Evolutionary conservation across 37 sponge, comb jelly and placozoan genomes (phyloP), one percentile per base, ranked within the genome.

Genomic region (Chondrosia reniformis): DNA sequence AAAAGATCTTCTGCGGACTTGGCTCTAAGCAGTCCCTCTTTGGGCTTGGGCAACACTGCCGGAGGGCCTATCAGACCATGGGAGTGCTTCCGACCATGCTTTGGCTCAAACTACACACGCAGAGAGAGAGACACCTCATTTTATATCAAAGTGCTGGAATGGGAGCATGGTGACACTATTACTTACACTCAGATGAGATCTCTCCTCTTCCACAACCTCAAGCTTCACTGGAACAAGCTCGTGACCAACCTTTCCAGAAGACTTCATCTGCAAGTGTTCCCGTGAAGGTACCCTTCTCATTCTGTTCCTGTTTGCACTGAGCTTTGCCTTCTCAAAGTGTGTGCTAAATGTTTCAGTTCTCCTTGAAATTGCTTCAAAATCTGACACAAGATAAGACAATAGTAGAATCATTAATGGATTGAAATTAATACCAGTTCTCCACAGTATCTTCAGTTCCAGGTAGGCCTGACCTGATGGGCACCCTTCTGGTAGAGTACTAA

Each of bases 211-310:
- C 10, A 69, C 2, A 36, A 69, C 72, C 22, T 30, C 4, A 4
- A 69, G 43, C 43, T 40, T 19, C 43, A 69, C 72, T 1, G 44
- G 24, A 21, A 21, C 21, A n/a, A 69, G 12, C 19, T 39, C 42
- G 1, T 69, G 44, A 21, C 72, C 72, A 34, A 69, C 42, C 21
- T 40, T 24, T 4, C 72, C 72, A 34, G 12, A 0, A 34, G 72
- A 69, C 41, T 43, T 69, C 72, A 43, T 69, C 42, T 40, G 19
- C 72, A 69, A 6, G 24, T 69, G 72, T 24, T 69, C 72, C 43
- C 72, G 38, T 21, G 72, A 69, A 17, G 72, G 72, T 34, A n/a
- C n/a, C 72, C 42, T 69, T 44, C 72, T 34, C 43, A 44, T 41
- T 17, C 72, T 33, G 72, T 34, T 30, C 22, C 72, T 56, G 3